Conservation (phyloP, 1,140 invertebrate genomes). For the Heliconius nattereri region DNA sequence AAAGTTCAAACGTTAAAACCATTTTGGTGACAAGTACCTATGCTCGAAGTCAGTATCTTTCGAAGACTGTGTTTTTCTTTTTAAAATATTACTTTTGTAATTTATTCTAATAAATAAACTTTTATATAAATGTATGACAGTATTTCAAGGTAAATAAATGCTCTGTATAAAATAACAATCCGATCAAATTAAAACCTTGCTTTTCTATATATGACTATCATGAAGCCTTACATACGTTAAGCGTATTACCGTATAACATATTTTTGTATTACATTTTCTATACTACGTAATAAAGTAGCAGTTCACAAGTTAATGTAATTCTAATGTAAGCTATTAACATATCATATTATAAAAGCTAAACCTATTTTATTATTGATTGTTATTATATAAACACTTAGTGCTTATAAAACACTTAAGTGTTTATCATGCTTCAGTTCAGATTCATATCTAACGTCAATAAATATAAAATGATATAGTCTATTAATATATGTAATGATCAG, state of each 20-base stretch:
- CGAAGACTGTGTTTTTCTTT: too few species aligned
- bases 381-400: not conserved
- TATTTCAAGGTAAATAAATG: conserved; percentile 7
- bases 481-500: too few species aligned
- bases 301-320: conserved; percentile 28
- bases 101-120: not conserved
- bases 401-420: too few species aligned
- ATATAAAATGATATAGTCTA: too few species aligned
- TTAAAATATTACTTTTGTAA: too few species aligned
- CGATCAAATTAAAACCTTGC: conserved; percentile 22
- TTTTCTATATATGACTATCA: conserved; percentile 34
- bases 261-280: conserved; percentile 38
- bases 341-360: conserved; percentile 14
- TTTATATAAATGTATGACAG: conserved; percentile 4
- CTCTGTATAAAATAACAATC: conserved; percentile 6
- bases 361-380: not conserved
- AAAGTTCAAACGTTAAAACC: not conserved
- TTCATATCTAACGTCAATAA: too few species aligned
- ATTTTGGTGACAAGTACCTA: too few species aligned
- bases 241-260: conserved; percentile 33
- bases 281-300: conserved; percentile 30
- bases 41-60: too few species aligned
- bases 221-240: conserved; percentile 38
- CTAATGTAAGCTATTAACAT: conserved; percentile 12
- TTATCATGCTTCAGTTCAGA: too few species aligned